phyloP scores from a whole-genome alignment of 2,797 vertebrate species.

The Cuniculus paca region DNA sequence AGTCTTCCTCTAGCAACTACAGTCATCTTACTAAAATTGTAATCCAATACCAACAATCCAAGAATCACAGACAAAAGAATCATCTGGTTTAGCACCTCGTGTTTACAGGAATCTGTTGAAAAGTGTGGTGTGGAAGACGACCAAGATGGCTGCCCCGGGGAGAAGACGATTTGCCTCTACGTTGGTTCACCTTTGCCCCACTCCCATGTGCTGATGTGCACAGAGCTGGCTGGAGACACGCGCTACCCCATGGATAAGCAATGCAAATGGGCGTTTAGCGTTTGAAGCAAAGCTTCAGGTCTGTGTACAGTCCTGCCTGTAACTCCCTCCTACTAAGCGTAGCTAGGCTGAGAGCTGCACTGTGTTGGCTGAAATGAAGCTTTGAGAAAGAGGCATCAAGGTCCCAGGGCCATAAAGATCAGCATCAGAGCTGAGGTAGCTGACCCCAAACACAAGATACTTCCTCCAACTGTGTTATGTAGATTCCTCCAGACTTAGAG shows the following conservation, averaged over 20 bases:
- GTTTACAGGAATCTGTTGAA: not conserved
- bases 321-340: not conserved
- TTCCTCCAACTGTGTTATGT: not conserved
- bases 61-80: not conserved
- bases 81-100: not conserved
- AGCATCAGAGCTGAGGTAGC: not conserved
- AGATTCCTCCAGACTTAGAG: not conserved
- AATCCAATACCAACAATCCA: not conserved
- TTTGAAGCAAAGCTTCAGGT: not conserved
- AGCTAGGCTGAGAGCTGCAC: not conserved
- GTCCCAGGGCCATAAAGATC: not conserved
- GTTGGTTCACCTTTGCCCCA: too few relatives aligned
- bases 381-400: not conserved
- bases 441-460: not conserved
- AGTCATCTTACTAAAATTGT: not conserved
- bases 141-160: too few relatives aligned
- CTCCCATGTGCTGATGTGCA: too few relatives aligned
- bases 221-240: too few relatives aligned
- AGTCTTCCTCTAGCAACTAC: not conserved
- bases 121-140: not conserved
- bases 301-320: not conserved
- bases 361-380: not conserved
- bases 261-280: not conserved
- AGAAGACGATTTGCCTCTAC: too few relatives aligned
- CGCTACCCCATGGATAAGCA: too few relatives aligned